Evolutionary conservation across 2,113 vertebrate species (phyloP), one percentile per base, ranked within the genome.

Genomic region (Takifugu bimaculatus): DNA sequence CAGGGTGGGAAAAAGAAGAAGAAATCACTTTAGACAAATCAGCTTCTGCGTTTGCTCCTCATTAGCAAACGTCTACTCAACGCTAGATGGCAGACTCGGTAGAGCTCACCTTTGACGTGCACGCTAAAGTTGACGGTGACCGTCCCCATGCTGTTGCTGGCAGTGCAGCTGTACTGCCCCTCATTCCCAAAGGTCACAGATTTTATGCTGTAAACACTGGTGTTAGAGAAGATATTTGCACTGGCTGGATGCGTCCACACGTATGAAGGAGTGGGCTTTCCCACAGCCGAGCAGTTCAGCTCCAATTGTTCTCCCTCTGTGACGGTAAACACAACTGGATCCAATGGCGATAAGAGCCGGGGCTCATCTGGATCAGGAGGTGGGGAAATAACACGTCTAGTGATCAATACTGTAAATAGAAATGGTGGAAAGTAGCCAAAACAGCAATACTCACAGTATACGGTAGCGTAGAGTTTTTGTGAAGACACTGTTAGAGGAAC

Each of bases 361-460:
- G 75, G 79, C 7, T 44, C 4, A 48, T 78, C 81, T 83, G 61
- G 27, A 14, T n/a, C 1, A n/a, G 2, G 11, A 56, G 20, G 29
- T 53, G 27, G 9, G 7, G 10, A 50, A 57, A 69, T 45, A 4
- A 54, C 0, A 7, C 59, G 0, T 55, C 20, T 35, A 14, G 14
- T n/a, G 11, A 39, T 39, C 9, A 2, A 39, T 1, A 39, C 35
- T 10, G 29, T 32, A 32, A 32, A 32, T 6, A 32, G n/a, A n/a
- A 35, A 20, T 29, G 13, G 14, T 3, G 6, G 27, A 7, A 32
- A 54, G 6, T 5, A 50, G 20, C 20, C 42, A n/a, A 13, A 20
- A 25, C 15, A 13, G 35, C n/a, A n/a, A 48, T 13, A 88, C 81
- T 82, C 60, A 88, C 87, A 87, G 63, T 48, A 0, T 4, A 87